Evolutionary conservation across 2,888 invertebrate species (phyloP).

Genomic region (Nysson spinosus): DNA sequence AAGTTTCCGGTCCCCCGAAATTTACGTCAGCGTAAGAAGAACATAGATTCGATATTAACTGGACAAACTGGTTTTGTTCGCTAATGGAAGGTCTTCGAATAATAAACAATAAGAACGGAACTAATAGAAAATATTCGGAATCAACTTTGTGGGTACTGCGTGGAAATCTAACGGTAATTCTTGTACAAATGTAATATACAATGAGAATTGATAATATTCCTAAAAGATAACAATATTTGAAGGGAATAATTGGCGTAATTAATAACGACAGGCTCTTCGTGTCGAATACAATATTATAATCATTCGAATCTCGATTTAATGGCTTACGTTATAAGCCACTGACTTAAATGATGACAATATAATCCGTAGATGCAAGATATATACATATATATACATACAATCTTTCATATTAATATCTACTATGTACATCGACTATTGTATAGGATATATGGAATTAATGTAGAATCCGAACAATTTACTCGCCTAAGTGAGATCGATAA

Average conservation of each 20-base stretch:
- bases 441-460: constrained; percentile 22
- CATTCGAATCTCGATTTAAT: constrained; percentile 38
- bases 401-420: constrained; percentile 51
- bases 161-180: not conserved
- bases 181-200: not conserved
- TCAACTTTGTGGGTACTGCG: too few relatives aligned
- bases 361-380: constrained; percentile 59
- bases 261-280: constrained; percentile 19
- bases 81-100: too few relatives aligned
- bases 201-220: not conserved
- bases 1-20: too few relatives aligned
- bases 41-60: too few relatives aligned
- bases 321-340: constrained; percentile 24
- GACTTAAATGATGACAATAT: constrained; percentile 72
- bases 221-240: not conserved
- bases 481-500: constrained; percentile 2
- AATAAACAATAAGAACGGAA: not conserved
- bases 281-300: constrained; percentile 9
- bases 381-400: constrained; percentile 43
- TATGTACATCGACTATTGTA: constrained; percentile 44
- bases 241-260: not conserved
- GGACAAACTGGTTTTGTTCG: too few relatives aligned
- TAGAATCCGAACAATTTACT: constrained; percentile 5
- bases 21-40: too few relatives aligned
- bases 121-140: not conserved